phyloP scores from a whole-genome alignment of 2,113 vertebrate species.

The Piprites chloris region DNA sequence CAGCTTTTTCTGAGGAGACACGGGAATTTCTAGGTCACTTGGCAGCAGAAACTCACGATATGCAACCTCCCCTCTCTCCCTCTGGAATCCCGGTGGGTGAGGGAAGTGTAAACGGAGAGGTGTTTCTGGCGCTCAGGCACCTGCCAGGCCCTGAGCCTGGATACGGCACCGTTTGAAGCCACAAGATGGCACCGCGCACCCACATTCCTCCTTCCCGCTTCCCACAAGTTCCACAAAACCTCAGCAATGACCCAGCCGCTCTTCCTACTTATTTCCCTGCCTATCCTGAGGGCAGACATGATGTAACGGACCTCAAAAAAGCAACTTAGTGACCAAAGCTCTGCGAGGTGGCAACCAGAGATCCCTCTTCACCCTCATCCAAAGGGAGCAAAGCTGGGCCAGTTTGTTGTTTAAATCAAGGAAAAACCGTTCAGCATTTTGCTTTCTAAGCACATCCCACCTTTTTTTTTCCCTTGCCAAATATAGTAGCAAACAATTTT shows the following conservation, averaged over 20 bases:
- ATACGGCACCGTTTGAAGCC: background rate
- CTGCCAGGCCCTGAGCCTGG: background rate
- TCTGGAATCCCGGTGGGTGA: background rate
- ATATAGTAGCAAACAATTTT: background rate
- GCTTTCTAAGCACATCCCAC: background rate
- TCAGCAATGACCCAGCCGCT: background rate
- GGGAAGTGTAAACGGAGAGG: background rate
- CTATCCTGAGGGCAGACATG: background rate
- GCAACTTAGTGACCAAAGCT: background rate
- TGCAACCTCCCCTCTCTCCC: background rate
- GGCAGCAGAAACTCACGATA: background rate
- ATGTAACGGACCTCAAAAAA: background rate
- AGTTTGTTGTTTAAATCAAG: background rate
- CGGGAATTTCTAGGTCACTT: background rate
- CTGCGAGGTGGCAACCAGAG: background rate
- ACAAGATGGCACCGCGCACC: slow-evolving; percentile 53
- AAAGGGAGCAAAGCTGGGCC: fast-evolving
- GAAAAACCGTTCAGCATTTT: background rate
- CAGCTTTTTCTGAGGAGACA: slow-evolving; percentile 84
- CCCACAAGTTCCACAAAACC: background rate
- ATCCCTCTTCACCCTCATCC: background rate
- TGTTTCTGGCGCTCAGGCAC: background rate
- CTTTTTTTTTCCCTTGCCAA: background rate
- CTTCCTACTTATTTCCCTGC: background rate
- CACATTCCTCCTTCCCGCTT: background rate